phyloP scores from a whole-genome alignment of 2,888 invertebrate species.

The Leptinotarsa rubiginosa region DNA sequence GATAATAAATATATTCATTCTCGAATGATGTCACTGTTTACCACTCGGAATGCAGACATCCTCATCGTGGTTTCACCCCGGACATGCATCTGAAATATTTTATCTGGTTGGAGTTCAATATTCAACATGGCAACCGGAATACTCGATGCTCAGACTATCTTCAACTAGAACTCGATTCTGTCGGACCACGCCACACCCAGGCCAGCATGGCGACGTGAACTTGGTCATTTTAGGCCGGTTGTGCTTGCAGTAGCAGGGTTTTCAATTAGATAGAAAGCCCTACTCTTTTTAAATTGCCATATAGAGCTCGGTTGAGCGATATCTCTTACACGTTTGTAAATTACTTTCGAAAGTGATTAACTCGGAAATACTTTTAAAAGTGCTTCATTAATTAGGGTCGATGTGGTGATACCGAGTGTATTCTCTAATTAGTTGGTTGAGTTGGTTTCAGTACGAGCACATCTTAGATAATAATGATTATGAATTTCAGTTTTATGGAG shows the following conservation, averaged over 20 bases:
- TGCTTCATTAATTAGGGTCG: conserved; percentile 4
- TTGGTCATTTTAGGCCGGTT: conserved; percentile 2
- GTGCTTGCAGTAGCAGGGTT: neutral
- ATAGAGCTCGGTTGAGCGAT: neutral
- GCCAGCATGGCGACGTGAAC: conserved; percentile 15
- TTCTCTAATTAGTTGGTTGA: neutral
- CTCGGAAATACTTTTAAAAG: conserved; percentile 12
- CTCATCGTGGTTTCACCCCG: neutral
- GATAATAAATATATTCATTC: no score
- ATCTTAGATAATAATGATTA: neutral
- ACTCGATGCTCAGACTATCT: neutral
- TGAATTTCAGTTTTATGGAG: no score
- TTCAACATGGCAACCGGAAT: neutral
- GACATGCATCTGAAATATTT: neutral
- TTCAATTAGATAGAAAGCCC: conserved; percentile 14
- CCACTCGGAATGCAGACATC: no score
- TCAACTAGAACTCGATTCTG: conserved; percentile 1
- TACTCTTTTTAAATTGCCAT: conserved; percentile 6
- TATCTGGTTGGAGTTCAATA: neutral
- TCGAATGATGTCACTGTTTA: no score
- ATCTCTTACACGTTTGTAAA: conserved; percentile 3
- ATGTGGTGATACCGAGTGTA: neutral
- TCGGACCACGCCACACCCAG: conserved; percentile 7
- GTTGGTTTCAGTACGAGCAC: neutral
- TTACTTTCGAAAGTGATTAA: neutral